Percentiles rank a stretch among this genome's conserved stretches.
phyloP scores from a whole-genome alignment of 2,113 vertebrate genomes.

The human region GRCh38 chr11:37566501-37567000 shows the following conservation, averaged over 20 bases:
- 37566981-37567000: not conserved
- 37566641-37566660: not conserved
- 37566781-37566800: not conserved
- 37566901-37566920: not conserved
- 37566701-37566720: not conserved
- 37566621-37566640: not conserved
- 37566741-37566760: not conserved
- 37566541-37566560: not conserved
- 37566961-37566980: not conserved
- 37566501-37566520: not conserved
- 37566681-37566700: not conserved
- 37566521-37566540: not conserved
- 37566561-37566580: not conserved
- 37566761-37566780: not conserved
- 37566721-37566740: not conserved
- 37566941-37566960: not conserved
- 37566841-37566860: not conserved
- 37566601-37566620: not conserved
- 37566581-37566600: not conserved
- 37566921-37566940: not conserved
- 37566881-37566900: not conserved
- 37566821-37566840: not conserved
- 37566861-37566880: not conserved
- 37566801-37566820: not conserved
- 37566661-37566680: not conserved